Evolutionary conservation across 2,113 vertebrate species (phyloP).

Genomic region (Zeus faber): DNA sequence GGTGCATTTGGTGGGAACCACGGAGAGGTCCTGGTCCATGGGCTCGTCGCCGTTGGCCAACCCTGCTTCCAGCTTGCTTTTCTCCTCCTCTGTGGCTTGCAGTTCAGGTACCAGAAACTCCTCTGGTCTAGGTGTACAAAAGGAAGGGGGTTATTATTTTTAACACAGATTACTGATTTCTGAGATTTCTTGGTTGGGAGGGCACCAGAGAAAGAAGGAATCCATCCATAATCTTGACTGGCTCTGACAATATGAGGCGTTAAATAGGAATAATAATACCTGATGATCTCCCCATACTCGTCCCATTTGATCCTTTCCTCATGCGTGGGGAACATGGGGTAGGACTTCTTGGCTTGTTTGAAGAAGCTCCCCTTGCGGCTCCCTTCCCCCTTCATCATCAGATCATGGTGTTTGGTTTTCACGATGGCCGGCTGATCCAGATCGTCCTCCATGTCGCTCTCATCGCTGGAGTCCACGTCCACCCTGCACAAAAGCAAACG

Average conservation of each 20-base stretch:
- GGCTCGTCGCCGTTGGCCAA: slow-evolving; percentile 96
- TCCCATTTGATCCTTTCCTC: slow-evolving; percentile 99
- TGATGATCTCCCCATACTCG: slow-evolving; percentile 98
- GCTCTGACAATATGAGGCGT: neutral
- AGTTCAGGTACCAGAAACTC: slow-evolving; percentile 98
- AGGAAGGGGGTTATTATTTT: neutral
- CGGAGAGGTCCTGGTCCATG: slow-evolving; percentile 97
- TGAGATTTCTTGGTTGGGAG: neutral
- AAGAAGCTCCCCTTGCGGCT: slow-evolving; percentile 96
- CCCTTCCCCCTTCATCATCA: slow-evolving; percentile 99
- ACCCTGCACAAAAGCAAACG: slow-evolving; percentile 78
- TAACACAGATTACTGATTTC: too few species aligned
- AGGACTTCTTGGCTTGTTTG: slow-evolving; percentile 98
- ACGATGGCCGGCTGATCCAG: slow-evolving; percentile 85
- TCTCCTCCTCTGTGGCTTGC: slow-evolving; percentile 96
- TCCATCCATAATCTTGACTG: neutral
- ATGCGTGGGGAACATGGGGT: slow-evolving; percentile 95
- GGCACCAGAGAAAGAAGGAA: neutral
- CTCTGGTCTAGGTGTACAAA: slow-evolving; percentile 79
- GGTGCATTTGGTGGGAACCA: slow-evolving; percentile 95
- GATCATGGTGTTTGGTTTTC: slow-evolving; percentile 92
- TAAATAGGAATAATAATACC: too few species aligned
- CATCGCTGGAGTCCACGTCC: slow-evolving; percentile 96
- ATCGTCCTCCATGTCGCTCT: slow-evolving; percentile 94
- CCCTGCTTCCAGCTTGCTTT: slow-evolving; percentile 91